A percentile compares a stretch with the other conserved stretches of the same genome.
phyloP scores from a whole-genome alignment of 2,888 invertebrate species.

The Digitonthophagus gazella region DNA sequence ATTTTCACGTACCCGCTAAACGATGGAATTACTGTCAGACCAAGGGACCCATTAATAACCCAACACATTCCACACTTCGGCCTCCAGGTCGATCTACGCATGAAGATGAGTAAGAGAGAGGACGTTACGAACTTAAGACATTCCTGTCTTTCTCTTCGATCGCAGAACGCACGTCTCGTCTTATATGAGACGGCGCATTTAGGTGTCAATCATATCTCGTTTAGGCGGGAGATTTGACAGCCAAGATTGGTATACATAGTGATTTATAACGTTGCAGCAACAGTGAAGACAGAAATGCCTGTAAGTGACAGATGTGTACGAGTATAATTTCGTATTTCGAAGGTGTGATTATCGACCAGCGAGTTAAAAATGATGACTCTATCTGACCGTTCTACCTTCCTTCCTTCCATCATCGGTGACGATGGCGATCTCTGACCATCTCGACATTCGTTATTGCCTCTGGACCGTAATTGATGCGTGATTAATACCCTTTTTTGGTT shows the following conservation, averaged over 20 bases:
- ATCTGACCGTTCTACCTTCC: conserved; percentile 37
- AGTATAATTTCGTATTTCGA: conserved; percentile 46
- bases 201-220: conserved; percentile 52
- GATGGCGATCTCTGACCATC: conserved; percentile 2
- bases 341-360: conserved; percentile 43
- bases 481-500: conserved; percentile 41
- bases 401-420: conserved; percentile 11
- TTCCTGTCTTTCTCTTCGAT: conserved; percentile 21
- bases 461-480: conserved; percentile 38
- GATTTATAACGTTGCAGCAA: conserved; percentile 47
- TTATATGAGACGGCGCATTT: conserved; percentile 44
- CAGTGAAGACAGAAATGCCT: conserved; percentile 48
- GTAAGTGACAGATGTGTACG: conserved; percentile 48
- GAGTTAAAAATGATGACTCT: conserved; percentile 49
- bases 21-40: conserved; percentile 34
- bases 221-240: conserved; percentile 50
- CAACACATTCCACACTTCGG: conserved; percentile 32
- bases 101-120: conserved; percentile 8
- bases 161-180: conserved; percentile 16
- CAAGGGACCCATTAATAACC: conserved; percentile 31
- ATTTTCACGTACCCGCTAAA: conserved; percentile 35
- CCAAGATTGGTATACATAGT: conserved; percentile 47
- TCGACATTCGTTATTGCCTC: conserved; percentile 32
- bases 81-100: conserved; percentile 17
- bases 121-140: conserved; percentile 5